Percentiles rank a stretch among this genome's conserved stretches.
phyloP scores from a whole-genome alignment of 2,888 invertebrate genomes.

The Andrena fulva region DNA sequence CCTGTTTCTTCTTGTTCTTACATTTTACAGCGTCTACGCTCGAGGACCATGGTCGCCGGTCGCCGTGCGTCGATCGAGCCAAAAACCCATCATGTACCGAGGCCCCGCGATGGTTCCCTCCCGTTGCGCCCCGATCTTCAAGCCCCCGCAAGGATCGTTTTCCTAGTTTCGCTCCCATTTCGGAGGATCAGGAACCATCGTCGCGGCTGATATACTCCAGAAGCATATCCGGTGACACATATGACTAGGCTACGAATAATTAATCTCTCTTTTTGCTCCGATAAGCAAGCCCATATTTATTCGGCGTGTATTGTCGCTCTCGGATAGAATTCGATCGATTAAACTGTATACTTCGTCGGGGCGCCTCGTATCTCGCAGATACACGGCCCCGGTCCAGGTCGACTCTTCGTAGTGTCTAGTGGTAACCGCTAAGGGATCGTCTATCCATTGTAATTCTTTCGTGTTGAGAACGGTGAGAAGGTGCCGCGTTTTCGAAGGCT shows the following conservation, averaged over 20 bases:
- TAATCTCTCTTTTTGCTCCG: conserved; percentile 69
- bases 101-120: conserved; percentile 25
- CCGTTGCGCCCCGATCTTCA: not conserved
- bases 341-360: conserved; percentile 54
- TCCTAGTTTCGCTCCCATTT: not conserved
- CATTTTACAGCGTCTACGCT: conserved; percentile 30
- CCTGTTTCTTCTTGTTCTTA: conserved; percentile 21
- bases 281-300: conserved; percentile 67
- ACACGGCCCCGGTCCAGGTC: conserved; percentile 55
- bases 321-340: conserved; percentile 40
- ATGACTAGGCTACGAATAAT: conserved; percentile 78
- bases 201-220: conserved; percentile 66
- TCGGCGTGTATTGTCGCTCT: conserved; percentile 55
- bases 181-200: conserved; percentile 32
- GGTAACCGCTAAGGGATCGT: conserved; percentile 54
- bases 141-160: not conserved
- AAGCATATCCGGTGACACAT: conserved; percentile 83
- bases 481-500: conserved; percentile 25
- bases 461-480: conserved; percentile 17
- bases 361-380: conserved; percentile 41
- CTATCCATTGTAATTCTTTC: conserved; percentile 25
- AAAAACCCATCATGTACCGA: not conserved
- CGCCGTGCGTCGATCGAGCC: conserved; percentile 21
- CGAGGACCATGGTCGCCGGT: conserved; percentile 5
- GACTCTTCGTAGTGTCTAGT: conserved; percentile 63